phyloP scores from a whole-genome alignment of 2,113 vertebrate genomes.

The human (Homo sapiens) region DNA sequence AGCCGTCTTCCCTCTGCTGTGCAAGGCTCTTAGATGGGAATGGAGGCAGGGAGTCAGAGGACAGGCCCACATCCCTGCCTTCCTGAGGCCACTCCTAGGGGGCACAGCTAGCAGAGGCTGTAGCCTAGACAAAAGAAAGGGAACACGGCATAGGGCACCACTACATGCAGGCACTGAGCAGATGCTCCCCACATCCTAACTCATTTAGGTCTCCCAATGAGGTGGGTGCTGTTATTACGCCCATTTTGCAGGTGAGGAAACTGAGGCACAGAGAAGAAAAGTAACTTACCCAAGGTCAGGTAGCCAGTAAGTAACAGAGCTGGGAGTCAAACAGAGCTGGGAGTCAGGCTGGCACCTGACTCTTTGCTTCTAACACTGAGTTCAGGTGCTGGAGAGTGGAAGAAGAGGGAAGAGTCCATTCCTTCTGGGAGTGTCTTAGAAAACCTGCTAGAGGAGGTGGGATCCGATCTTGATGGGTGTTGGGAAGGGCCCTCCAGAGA shows the following conservation, averaged over 20 bases:
- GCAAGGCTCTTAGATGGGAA: neutral
- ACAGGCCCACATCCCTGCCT: neutral
- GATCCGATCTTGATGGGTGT: neutral
- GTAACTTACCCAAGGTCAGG: neutral
- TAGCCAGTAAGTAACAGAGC: neutral
- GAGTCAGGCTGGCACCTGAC: neutral
- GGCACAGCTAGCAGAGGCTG: neutral
- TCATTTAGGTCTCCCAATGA: neutral
- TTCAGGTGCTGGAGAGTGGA: neutral
- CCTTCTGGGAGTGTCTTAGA: neutral
- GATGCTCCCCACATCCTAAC: accelerated
- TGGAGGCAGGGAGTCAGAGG: neutral
- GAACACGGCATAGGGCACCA: neutral
- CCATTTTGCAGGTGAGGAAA: neutral
- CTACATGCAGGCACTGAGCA: accelerated
- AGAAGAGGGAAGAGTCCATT: neutral
- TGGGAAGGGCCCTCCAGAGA: neutral
- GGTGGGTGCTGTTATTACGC: neutral
- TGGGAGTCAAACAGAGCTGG: neutral
- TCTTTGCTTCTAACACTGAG: neutral
- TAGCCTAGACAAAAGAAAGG: neutral
- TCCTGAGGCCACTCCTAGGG: neutral
- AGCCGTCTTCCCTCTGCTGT: neutral
- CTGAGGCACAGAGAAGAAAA: neutral
- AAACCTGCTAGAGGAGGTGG: neutral